phyloP scores from a whole-genome alignment of 2,797 vertebrate species.

The Crenichthys baileyi region DNA sequence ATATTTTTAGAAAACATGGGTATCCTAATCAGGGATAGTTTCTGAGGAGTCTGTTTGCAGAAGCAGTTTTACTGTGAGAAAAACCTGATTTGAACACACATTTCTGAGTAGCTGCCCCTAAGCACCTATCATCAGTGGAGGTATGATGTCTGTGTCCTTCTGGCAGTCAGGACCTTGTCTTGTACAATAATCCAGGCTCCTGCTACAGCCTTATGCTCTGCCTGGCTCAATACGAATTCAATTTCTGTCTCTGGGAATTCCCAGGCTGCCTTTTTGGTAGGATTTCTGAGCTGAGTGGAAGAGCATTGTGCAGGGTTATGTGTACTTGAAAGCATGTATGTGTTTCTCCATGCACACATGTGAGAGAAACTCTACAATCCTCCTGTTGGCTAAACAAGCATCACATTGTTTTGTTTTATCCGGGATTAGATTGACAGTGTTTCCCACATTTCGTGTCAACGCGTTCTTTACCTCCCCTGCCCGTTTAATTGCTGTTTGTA shows the following conservation, averaged over 20 bases:
- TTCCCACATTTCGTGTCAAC: slow-evolving; percentile 48
- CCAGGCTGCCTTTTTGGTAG: slow-evolving; percentile 72
- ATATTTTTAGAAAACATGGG: background rate
- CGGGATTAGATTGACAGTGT: slow-evolving; percentile 25
- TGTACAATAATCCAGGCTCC: slow-evolving; percentile 66
- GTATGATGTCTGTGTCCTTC: slow-evolving; percentile 52
- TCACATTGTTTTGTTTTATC: slow-evolving; percentile 32
- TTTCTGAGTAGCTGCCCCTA: slow-evolving; percentile 5
- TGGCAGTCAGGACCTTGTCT: slow-evolving; percentile 49
- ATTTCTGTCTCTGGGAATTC: slow-evolving; percentile 76
- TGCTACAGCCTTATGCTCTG: slow-evolving; percentile 62
- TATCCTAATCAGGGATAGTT: background rate
- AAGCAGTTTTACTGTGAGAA: background rate
- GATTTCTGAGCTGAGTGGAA: slow-evolving; percentile 67
- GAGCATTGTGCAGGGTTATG: slow-evolving; percentile 51
- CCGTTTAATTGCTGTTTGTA: slow-evolving; percentile 56
- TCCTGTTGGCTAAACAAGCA: slow-evolving; percentile 37
- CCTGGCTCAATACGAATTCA: slow-evolving; percentile 79
- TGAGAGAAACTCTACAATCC: slow-evolving; percentile 20
- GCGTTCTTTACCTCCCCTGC: slow-evolving; percentile 23
- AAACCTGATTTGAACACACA: background rate
- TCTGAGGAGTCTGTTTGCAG: background rate
- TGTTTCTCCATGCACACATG: slow-evolving; percentile 3
- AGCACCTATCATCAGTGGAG: slow-evolving; percentile 33
- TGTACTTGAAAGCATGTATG: slow-evolving; percentile 27